These are phyloP conservation scores for Sebastes melanostomus DNA, from an alignment of 2,797 vertebrate genomes.

Conservation along the genomic window DNA sequence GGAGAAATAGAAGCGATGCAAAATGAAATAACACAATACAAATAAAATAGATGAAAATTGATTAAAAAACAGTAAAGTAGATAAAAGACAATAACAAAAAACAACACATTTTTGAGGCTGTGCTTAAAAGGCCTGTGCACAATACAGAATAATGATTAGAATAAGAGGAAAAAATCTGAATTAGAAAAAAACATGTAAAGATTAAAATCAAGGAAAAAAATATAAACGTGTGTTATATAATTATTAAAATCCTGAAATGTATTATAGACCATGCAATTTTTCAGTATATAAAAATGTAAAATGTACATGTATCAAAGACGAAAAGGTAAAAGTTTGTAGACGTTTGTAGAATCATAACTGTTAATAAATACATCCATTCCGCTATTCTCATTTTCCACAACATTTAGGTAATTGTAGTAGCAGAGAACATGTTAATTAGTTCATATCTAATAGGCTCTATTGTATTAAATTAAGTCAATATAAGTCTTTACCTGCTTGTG, in stretches of 20 bases:
- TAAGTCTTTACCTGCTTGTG: not conserved
- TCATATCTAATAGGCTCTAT: not conserved
- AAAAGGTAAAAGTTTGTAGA: not conserved
- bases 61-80: not conserved
- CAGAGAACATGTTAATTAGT: not conserved
- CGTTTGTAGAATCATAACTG: not conserved
- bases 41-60: not conserved
- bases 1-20: not conserved
- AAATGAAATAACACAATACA: not conserved
- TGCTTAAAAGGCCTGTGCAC: not conserved
- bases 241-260: not conserved
- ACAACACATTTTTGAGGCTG: not conserved
- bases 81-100: not conserved
- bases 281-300: not conserved
- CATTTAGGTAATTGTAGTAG: not conserved
- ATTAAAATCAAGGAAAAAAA: not conserved
- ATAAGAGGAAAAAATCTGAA: not conserved
- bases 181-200: not conserved
- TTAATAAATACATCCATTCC: not conserved
- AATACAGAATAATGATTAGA: not conserved
- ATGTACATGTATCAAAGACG: not conserved
- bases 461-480: not conserved
- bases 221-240: not conserved
- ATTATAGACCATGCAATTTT: not conserved
- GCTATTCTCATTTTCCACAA: not conserved